Percentiles rank a stretch among this genome's conserved stretches.
These are phyloP conservation scores for Xestia sexstrigata DNA, from an alignment of 2,888 invertebrate genomes.

Conservation along the genomic window DNA sequence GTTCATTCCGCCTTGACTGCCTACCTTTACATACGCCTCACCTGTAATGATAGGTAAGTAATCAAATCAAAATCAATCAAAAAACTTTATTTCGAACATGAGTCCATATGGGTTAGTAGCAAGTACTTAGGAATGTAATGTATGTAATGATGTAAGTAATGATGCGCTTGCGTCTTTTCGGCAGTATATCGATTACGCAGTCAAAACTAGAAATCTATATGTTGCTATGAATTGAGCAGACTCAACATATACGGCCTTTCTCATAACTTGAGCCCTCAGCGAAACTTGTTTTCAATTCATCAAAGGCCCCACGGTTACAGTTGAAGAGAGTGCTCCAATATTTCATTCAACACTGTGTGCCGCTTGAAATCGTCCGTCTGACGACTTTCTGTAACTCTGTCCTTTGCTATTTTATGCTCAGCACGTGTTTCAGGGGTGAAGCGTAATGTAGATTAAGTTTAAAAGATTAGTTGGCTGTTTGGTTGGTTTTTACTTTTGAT, in stretches of 20 bases:
- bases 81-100: no score
- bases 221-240: background rate
- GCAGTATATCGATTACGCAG: no score
- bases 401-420: conserved; percentile 29
- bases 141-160: no score
- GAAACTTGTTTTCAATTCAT: conserved; percentile 78
- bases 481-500: background rate
- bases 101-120: no score
- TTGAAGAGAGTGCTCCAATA: conserved; percentile 70
- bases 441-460: background rate
- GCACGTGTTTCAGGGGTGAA: conserved; percentile 18
- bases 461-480: background rate
- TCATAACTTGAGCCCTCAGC: conserved; percentile 58
- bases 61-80: no score
- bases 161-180: no score
- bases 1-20: no score
- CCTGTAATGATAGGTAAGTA: background rate
- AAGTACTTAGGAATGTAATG: no score
- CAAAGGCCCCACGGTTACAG: conserved; percentile 73
- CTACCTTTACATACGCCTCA: background rate
- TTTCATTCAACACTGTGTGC: conserved; percentile 67
- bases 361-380: conserved; percentile 59
- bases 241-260: background rate
- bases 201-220: background rate
- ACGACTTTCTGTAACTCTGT: conserved; percentile 36